These are phyloP conservation scores for Oreochromis niloticus DNA, from an alignment of 2,113 vertebrate genomes.

Conservation along the genomic window DNA sequence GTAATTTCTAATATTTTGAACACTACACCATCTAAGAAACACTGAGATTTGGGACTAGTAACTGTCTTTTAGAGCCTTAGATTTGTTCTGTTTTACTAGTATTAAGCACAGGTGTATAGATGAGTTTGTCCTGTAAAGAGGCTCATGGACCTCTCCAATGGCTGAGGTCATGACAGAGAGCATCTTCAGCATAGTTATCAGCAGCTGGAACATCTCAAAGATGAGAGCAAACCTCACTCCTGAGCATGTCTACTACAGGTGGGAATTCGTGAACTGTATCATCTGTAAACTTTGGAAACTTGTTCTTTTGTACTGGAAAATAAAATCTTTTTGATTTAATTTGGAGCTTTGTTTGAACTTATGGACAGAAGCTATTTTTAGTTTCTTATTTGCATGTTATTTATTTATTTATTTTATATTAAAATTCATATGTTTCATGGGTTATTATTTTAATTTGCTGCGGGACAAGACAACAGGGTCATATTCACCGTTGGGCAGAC, in stretches of 20 bases:
- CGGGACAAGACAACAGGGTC: neutral
- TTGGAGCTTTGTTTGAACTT: neutral
- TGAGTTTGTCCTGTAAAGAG: neutral
- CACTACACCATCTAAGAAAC: neutral
- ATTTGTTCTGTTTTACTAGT: neutral
- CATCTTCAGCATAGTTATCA: neutral
- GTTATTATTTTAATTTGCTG: neutral
- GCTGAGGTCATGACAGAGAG: neutral
- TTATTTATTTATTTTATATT: neutral
- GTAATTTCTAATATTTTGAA: neutral
- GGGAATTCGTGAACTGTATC: neutral
- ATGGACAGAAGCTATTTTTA: neutral
- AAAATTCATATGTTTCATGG: neutral
- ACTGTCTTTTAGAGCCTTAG: neutral
- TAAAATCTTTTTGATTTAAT: neutral
- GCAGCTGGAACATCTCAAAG: neutral
- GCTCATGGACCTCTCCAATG: neutral
- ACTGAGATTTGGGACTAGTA: neutral
- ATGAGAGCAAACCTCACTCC: neutral
- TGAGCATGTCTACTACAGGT: neutral
- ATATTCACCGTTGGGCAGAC: neutral
- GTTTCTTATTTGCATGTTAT: neutral
- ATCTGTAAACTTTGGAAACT: neutral
- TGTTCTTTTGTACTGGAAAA: neutral
- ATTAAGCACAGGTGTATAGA: neutral